These are phyloP conservation scores for Lithophane leautieri DNA, from an alignment of 2,888 invertebrate genomes.

Conservation along the genomic window DNA sequence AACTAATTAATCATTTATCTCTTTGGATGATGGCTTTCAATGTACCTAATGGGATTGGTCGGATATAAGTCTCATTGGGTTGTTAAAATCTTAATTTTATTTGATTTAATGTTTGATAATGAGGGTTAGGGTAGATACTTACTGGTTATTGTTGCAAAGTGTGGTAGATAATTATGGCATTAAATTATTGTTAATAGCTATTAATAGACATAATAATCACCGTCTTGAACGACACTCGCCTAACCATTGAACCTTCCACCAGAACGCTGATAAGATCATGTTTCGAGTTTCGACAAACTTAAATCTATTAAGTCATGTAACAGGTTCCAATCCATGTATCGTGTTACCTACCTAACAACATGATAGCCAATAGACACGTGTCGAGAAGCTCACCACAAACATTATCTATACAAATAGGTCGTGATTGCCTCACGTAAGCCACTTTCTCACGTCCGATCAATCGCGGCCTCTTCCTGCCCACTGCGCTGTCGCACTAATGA, in stretches of 20 bases:
- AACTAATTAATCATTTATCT: slow-evolving; percentile 71
- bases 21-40: slow-evolving; percentile 59
- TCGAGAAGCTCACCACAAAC: slow-evolving; percentile 41
- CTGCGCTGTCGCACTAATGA: slow-evolving; percentile 86
- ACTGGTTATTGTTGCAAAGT: not conserved
- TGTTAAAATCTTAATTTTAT: slow-evolving; percentile 59
- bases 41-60: slow-evolving; percentile 59
- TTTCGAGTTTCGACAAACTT: slow-evolving; percentile 1
- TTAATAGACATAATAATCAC: too few species aligned
- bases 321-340: not conserved
- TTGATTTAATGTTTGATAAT: slow-evolving; percentile 36
- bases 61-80: slow-evolving; percentile 46
- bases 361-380: slow-evolving; percentile 30
- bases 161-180: not conserved
- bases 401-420: slow-evolving; percentile 59
- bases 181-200: not conserved
- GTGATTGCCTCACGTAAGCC: slow-evolving; percentile 66
- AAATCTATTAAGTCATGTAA: not conserved
- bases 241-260: not conserved
- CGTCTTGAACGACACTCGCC: too few species aligned
- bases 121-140: slow-evolving; percentile 6
- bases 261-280: not conserved
- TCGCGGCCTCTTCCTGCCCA: slow-evolving; percentile 85
- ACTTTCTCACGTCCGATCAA: slow-evolving; percentile 80
- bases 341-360: slow-evolving; percentile 15